Conservation (phyloP, 2,888 invertebrate genomes). For the Drosophila falleni region DNA sequence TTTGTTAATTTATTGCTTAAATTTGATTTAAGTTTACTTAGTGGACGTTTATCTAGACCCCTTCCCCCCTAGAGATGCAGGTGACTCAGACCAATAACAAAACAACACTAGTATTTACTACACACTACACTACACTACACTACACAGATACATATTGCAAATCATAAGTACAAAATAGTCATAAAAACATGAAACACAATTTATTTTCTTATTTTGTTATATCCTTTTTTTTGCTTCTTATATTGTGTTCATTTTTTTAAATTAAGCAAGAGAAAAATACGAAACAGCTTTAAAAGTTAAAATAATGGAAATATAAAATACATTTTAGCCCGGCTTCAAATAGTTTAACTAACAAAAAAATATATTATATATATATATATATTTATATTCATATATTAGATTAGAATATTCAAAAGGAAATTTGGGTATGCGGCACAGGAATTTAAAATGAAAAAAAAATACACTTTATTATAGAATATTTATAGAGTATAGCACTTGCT, state of each 20-base stretch:
- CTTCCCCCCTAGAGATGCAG: conserved; percentile 1
- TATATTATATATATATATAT: conserved; percentile 2
- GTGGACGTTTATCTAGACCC: conserved; percentile 30
- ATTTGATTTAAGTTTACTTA: conserved; percentile 59
- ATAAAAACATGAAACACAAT: conserved; percentile 27
- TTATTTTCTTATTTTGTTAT: not conserved
- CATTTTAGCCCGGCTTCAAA: conserved; percentile 51
- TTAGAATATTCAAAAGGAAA: conserved; percentile 14
- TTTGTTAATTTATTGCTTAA: too few species aligned
- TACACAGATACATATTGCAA: conserved; percentile 38
- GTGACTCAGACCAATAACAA: conserved; percentile 40
- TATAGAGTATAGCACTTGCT: conserved; percentile 13
- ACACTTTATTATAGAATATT: conserved; percentile 1
- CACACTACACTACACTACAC: conserved; percentile 4
- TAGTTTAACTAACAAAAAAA: conserved; percentile 49
- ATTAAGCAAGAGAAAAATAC: conserved; percentile 15
- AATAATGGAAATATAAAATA: conserved; percentile 27
- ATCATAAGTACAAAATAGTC: conserved; percentile 67
- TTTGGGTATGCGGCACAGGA: conserved; percentile 22
- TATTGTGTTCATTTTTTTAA: not conserved
- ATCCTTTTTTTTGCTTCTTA: not conserved
- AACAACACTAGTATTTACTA: conserved; percentile 1
- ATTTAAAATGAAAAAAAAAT: conserved; percentile 16
- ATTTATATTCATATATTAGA: conserved; percentile 14
- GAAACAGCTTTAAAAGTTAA: conserved; percentile 39